Percentiles rank a stretch among this genome's conserved stretches.
These are phyloP conservation scores for Ambastaia sidthimunki DNA, from an alignment of 2,797 vertebrate genomes.

Conservation along the genomic window DNA sequence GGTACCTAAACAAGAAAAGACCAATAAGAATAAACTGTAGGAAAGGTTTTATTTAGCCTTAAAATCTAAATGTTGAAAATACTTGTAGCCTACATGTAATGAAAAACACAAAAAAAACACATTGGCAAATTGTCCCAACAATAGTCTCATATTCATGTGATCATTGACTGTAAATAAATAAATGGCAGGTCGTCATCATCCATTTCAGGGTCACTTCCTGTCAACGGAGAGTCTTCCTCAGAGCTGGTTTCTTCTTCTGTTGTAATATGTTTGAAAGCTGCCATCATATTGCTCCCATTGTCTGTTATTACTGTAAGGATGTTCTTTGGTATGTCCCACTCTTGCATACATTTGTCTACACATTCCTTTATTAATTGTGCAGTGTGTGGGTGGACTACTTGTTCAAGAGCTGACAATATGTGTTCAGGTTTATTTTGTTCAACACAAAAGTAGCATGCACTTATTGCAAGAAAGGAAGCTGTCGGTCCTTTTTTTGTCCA, in stretches of 20 bases:
- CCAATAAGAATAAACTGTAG: too few relatives aligned
- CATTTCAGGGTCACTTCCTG: slow-evolving; percentile 41
- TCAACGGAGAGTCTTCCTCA: slow-evolving; percentile 7
- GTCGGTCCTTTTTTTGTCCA: slow-evolving; percentile 56
- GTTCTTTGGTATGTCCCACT: slow-evolving; percentile 45
- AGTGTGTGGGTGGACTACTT: slow-evolving; percentile 55
- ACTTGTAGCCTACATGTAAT: neutral
- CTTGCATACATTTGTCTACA: slow-evolving; percentile 44
- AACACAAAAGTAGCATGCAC: slow-evolving; percentile 48
- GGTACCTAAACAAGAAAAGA: too few relatives aligned
- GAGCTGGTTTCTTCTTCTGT: slow-evolving; percentile 15
- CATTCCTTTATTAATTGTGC: slow-evolving; percentile 44
- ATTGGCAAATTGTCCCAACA: too few relatives aligned
- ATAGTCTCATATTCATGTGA: neutral
- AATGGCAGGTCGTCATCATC: slow-evolving; percentile 31
- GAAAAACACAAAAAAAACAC: neutral
- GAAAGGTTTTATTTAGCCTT: too few relatives aligned
- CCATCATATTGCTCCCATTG: slow-evolving; percentile 54
- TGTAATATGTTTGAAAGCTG: slow-evolving; percentile 42
- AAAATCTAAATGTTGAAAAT: too few relatives aligned
- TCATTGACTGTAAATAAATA: slow-evolving; percentile 14
- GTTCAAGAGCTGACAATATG: slow-evolving; percentile 53
- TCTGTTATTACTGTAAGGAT: slow-evolving; percentile 53
- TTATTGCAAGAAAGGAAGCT: slow-evolving; percentile 55
- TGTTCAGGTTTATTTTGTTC: slow-evolving; percentile 56